Evolutionary conservation across 2,797 vertebrate species (phyloP).

Genomic region (Silurus aristotelis): DNA sequence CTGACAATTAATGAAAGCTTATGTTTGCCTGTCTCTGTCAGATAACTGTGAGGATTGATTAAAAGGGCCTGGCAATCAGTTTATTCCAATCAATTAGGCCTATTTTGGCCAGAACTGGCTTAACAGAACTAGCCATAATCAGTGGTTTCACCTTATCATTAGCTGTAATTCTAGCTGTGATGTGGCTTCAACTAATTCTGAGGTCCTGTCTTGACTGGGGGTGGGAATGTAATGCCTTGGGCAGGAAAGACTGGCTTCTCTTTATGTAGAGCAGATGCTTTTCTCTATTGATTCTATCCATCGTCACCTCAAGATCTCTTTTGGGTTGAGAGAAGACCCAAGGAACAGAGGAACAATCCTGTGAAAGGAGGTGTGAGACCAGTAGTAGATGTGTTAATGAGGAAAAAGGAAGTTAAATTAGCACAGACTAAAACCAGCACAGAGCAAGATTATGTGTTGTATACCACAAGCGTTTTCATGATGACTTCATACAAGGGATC

Average conservation of each 20-base stretch:
- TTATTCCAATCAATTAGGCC: constrained; percentile 65
- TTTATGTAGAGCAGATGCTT: constrained; percentile 55
- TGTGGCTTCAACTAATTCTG: constrained; percentile 52
- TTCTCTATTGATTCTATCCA: constrained; percentile 56
- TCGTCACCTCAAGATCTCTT: constrained; percentile 37
- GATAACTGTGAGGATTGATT: constrained; percentile 58
- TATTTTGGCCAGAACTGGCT: constrained; percentile 48
- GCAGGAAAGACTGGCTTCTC: constrained; percentile 39
- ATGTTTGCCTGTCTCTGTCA: constrained; percentile 51
- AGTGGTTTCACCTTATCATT: constrained; percentile 60
- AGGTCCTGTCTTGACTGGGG: constrained; percentile 38
- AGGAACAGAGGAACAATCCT: constrained; percentile 48
- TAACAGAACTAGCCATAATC: constrained; percentile 54
- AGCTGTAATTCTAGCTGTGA: constrained; percentile 60
- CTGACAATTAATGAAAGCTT: constrained; percentile 49
- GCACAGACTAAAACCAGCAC: constrained; percentile 36
- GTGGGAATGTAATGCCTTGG: constrained; percentile 39
- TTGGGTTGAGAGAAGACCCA: constrained; percentile 38
- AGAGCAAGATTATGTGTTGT: constrained; percentile 14
- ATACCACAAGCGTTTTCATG: constrained; percentile 19
- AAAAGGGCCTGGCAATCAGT: constrained; percentile 62
- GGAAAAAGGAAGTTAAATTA: constrained; percentile 45
- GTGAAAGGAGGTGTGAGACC: constrained; percentile 43
- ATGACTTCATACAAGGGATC: constrained; percentile 44
- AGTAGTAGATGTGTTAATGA: constrained; percentile 52